Percentiles rank a stretch among this genome's conserved stretches.
phyloP scores from a whole-genome alignment of 2,888 invertebrate genomes.

The Ectemnius lituratus region DNA sequence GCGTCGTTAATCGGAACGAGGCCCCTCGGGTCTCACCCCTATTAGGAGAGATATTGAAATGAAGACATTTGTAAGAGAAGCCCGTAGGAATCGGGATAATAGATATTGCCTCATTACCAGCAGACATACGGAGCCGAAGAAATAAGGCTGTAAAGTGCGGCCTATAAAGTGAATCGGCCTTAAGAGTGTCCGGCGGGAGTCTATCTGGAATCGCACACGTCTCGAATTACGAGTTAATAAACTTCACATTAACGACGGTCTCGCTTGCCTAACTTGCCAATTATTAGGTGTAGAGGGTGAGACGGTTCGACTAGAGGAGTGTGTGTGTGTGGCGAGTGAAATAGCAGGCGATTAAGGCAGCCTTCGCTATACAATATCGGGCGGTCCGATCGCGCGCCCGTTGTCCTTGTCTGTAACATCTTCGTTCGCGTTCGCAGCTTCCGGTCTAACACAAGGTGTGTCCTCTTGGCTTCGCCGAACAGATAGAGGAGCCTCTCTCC shows the following conservation, averaged over 20 bases:
- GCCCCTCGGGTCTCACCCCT: no score
- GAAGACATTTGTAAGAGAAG: no score
- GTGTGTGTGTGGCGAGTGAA: conserved; percentile 5
- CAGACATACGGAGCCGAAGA: no score
- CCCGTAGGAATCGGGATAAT: no score
- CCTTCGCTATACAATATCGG: conserved; percentile 22
- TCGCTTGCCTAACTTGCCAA: background rate
- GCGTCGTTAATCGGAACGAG: no score
- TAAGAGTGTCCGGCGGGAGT: no score
- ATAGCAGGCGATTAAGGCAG: conserved; percentile 21
- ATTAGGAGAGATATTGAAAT: no score
- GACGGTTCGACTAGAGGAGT: background rate
- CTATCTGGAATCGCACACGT: no score
- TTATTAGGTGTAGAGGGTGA: background rate
- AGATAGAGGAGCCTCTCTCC: background rate
- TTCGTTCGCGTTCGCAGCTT: conserved; percentile 43
- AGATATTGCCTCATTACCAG: no score
- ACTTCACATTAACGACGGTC: background rate
- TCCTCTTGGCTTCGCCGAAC: conserved; percentile 20
- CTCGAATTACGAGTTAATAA: conserved; percentile 1
- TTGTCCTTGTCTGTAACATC: conserved; percentile 39
- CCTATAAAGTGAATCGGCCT: no score
- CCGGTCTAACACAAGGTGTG: conserved; percentile 33
- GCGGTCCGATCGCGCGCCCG: conserved; percentile 34
- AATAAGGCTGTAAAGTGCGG: no score